Percentiles rank a stretch among this genome's conserved stretches.
These are phyloP conservation scores for Hypocryptadius cinnamomeus DNA, from an alignment of 2,113 vertebrate genomes.

Conservation along the genomic window DNA sequence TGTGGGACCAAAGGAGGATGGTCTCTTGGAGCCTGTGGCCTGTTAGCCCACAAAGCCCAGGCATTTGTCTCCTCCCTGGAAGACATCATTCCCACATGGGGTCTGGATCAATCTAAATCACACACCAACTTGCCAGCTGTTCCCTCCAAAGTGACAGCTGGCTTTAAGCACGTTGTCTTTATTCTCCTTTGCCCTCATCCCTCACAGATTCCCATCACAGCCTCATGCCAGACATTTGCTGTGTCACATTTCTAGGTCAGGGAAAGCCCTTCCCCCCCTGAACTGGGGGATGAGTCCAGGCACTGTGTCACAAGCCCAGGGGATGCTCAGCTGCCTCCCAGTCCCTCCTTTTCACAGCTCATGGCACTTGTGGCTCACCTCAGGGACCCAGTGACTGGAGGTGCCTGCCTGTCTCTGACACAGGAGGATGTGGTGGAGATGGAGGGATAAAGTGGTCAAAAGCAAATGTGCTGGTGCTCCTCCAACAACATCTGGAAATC, in stretches of 20 bases:
- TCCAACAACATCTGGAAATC: background rate
- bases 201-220: background rate
- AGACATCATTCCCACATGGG: background rate
- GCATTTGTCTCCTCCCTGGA: background rate
- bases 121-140: background rate
- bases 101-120: background rate
- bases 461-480: background rate
- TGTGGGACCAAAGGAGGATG: background rate
- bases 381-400: accelerated
- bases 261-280: background rate
- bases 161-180: background rate
- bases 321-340: background rate
- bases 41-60: background rate
- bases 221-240: background rate
- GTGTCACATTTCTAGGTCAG: background rate
- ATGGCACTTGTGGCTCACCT: background rate
- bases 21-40: background rate
- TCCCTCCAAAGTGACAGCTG: background rate
- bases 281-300: background rate
- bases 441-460: background rate
- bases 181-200: background rate
- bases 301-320: background rate
- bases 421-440: background rate
- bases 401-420: background rate
- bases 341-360: background rate